Evolutionary conservation across 2,797 vertebrate species (phyloP), one percentile per base, ranked within the genome.

Genomic region (Malurus leucopterus): DNA sequence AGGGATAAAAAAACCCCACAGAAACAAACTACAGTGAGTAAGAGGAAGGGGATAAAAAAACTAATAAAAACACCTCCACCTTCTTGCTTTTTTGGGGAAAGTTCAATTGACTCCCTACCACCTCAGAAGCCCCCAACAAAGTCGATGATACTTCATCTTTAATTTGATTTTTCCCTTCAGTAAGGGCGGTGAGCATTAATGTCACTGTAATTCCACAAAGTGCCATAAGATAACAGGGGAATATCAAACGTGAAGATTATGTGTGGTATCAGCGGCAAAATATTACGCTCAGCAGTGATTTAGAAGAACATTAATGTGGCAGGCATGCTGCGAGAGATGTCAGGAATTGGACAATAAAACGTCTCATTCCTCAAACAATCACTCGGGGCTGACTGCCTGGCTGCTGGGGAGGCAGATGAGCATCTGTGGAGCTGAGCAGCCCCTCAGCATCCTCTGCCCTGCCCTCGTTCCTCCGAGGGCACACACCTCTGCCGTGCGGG

Each of bases 141-240:
- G 86, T 91, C 34, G 8, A 94, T 92, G 91, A 40, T 69, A 58
- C 93, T 90, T 92, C 63, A 77, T 91, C 78, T 90, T 65, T 83
- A 92, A 92, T 90, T 91, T 91, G 77, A 89, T 75, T 84, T 91
- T 77, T 50, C 59, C 30, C 9, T 63, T 84, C 64, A 81, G 36
- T 76, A 8, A 74, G 58, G 86, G 67, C 61, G 57, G 55, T 36
- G 40, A 84, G 50, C 79, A 41, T 69, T 72, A 73, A 50, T 46
- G 27, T 62, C 62, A 12, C 41, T 46, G 74, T 72, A 63, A 63
- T 81, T 89, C 93, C 86, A 50, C 63, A 55, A 51, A 70, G 78
- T 49, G 20, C 81, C 6, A 3, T 84, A 68, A 55, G 78, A 73
- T 69, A 82, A 86, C 53, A 64, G 63, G 34, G 47, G 64, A 70